A percentile compares a stretch with the other conserved stretches of the same genome.
Conservation (phyloP, 2,888 invertebrate genomes). For the Tenthredo distinguenda region DNA sequence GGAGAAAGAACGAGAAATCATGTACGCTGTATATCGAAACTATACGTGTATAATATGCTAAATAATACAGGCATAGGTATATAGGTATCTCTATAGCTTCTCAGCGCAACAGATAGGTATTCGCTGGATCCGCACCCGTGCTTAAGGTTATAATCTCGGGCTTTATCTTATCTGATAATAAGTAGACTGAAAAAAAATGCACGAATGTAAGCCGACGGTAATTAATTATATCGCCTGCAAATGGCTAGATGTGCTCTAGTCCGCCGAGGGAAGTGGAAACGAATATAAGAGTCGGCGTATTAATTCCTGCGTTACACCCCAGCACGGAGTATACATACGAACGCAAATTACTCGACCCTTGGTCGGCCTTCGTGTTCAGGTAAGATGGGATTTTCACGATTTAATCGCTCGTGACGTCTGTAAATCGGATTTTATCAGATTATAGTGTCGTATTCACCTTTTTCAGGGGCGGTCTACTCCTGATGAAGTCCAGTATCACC, state of each 20-base stretch:
- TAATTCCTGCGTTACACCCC: too few relatives aligned
- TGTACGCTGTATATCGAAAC: too few relatives aligned
- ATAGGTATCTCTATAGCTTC: background rate
- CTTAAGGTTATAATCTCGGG: background rate
- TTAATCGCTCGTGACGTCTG: background rate
- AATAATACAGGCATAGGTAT: background rate
- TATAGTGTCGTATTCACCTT: slow-evolving; percentile 82
- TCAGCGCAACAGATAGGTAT: background rate
- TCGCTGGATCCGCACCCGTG: background rate
- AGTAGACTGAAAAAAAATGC: background rate
- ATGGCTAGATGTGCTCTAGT: background rate
- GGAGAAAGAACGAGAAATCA: background rate
- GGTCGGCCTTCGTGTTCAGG: background rate
- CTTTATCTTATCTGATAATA: slow-evolving; percentile 9
- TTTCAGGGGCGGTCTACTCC: slow-evolving; percentile 95
- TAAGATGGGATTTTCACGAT: background rate
- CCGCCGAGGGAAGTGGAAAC: too few relatives aligned
- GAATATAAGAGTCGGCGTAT: too few relatives aligned
- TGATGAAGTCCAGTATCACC: slow-evolving; percentile 97
- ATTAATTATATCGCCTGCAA: background rate
- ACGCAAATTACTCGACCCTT: background rate
- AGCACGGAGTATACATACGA: too few relatives aligned
- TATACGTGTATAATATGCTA: too few relatives aligned
- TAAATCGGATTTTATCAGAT: background rate
- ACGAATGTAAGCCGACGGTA: background rate